phyloP scores from a whole-genome alignment of 2,888 invertebrate species.

The Cryptocephalus primarius region DNA sequence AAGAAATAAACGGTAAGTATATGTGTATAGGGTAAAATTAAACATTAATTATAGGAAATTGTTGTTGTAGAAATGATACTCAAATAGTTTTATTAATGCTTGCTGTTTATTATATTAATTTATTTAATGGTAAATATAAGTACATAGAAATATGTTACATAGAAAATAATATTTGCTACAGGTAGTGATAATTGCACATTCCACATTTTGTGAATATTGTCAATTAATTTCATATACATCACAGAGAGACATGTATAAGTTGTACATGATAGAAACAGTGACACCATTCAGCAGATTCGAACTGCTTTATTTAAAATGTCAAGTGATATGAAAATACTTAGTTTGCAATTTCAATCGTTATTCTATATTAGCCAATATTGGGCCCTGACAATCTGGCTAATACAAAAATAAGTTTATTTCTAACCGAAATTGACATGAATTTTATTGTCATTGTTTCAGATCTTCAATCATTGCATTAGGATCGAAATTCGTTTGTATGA shows the following conservation, averaged over 20 bases:
- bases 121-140: conserved; percentile 24
- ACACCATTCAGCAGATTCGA: no score
- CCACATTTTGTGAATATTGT: conserved; percentile 23
- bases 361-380: conserved; percentile 26
- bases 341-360: no score
- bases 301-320: no score
- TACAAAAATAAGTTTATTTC: conserved; percentile 21
- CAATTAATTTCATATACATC: conserved; percentile 28
- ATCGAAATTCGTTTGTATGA: no score
- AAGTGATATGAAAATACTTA: background rate
- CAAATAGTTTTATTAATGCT: no score
- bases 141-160: conserved; percentile 32
- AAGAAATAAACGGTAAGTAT: no score
- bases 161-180: conserved; percentile 26
- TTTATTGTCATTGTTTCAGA: conserved; percentile 24
- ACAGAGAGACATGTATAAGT: conserved; percentile 19
- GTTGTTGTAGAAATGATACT: no score
- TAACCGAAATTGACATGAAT: conserved; percentile 22
- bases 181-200: conserved; percentile 15
- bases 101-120: conserved; percentile 19
- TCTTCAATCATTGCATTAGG: background rate
- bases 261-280: no score
- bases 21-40: no score
- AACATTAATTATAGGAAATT: no score
- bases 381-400: conserved; percentile 30